These are phyloP conservation scores for Boloria euphrosyne DNA, from an alignment of 2,888 invertebrate genomes.

Conservation along the genomic window DNA sequence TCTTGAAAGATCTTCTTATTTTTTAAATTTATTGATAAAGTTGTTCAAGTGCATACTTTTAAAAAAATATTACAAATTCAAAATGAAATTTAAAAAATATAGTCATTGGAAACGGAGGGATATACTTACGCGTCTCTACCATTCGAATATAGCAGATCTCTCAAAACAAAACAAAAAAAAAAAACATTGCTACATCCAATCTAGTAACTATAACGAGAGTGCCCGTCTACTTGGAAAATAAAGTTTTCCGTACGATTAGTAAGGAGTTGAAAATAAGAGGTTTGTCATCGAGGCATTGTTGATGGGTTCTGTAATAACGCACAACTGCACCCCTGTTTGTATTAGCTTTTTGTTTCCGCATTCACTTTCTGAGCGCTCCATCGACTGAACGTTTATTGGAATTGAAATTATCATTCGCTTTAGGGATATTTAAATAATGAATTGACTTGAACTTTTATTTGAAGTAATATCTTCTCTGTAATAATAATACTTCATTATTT, in stretches of 20 bases:
- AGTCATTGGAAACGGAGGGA: too few relatives aligned
- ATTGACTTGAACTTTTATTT: neutral
- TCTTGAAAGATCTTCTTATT: too few relatives aligned
- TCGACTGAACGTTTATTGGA: slow-evolving; percentile 17
- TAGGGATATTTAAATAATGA: slow-evolving; percentile 1
- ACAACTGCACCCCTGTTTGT: slow-evolving; percentile 20
- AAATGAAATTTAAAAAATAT: too few relatives aligned
- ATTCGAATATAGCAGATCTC: too few relatives aligned
- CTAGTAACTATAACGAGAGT: slow-evolving; percentile 40
- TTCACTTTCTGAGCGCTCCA: slow-evolving; percentile 13
- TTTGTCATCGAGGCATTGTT: slow-evolving; percentile 74
- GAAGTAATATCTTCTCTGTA: neutral
- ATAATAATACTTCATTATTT: neutral
- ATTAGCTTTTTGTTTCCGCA: slow-evolving; percentile 35
- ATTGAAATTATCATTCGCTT: slow-evolving; percentile 1
- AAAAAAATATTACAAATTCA: too few relatives aligned
- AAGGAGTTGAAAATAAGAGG: slow-evolving; percentile 77
- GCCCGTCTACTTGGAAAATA: slow-evolving; percentile 60
- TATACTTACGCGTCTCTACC: too few relatives aligned
- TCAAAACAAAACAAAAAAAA: neutral
- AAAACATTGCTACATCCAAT: slow-evolving; percentile 41
- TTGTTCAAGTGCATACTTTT: too few relatives aligned
- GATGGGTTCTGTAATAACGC: slow-evolving; percentile 42
- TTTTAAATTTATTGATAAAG: too few relatives aligned
- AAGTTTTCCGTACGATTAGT: slow-evolving; percentile 79